phyloP scores from a whole-genome alignment of 2,888 invertebrate species.

The Saturnia pavonia region DNA sequence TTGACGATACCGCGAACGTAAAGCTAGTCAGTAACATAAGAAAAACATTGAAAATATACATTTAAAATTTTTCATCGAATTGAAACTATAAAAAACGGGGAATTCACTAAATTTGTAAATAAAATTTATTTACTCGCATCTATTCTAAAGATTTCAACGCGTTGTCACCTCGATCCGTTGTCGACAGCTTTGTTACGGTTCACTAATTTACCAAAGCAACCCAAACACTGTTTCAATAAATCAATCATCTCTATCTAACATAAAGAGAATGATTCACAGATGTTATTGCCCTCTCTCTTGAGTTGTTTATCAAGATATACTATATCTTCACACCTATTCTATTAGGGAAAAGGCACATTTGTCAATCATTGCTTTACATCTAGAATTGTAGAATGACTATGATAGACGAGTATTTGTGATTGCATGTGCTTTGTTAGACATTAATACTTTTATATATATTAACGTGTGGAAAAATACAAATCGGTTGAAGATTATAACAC shows the following conservation, averaged over 20 bases:
- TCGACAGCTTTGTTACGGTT: neutral
- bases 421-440: neutral
- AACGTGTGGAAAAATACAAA: no score
- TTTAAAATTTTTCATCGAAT: neutral
- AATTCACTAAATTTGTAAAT: neutral
- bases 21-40: neutral
- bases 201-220: conserved; percentile 23
- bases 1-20: no score
- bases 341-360: neutral
- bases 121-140: neutral
- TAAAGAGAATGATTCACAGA: conserved; percentile 27
- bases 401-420: neutral
- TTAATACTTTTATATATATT: no score
- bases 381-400: neutral
- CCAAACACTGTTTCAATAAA: conserved; percentile 26
- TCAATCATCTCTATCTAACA: conserved; percentile 25
- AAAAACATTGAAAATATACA: neutral
- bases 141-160: conserved; percentile 11
- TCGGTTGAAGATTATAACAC: no score
- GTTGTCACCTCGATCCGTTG: neutral
- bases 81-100: neutral
- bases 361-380: neutral
- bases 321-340: conserved; percentile 18
- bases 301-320: conserved; percentile 18
- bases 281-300: conserved; percentile 20